Evolutionary conservation across 2,888 invertebrate genomes (phyloP).

Genomic region (Dasypolia templi): DNA sequence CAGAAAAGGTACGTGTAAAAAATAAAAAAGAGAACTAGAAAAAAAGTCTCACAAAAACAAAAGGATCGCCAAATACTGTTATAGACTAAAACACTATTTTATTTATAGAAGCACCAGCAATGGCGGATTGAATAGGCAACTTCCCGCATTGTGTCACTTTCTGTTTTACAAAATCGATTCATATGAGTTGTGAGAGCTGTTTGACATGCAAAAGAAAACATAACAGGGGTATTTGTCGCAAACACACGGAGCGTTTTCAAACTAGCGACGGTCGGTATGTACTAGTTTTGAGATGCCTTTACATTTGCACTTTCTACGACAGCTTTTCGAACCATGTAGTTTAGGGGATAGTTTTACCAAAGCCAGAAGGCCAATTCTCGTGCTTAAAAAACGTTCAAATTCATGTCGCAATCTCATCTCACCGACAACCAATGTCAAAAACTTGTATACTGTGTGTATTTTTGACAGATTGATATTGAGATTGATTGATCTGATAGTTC

Average conservation of each 20-base stretch:
- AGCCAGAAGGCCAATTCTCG: no score
- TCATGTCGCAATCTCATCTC: no score
- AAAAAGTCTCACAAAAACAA: not conserved
- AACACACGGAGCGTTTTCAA: slow-evolving; percentile 70
- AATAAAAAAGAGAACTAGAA: not conserved
- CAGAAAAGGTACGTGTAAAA: not conserved
- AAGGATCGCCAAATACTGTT: not conserved
- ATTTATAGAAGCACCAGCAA: slow-evolving; percentile 67
- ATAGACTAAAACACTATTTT: slow-evolving; percentile 23
- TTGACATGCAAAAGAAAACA: slow-evolving; percentile 86
- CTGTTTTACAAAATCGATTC: slow-evolving; percentile 83
- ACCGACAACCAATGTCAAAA: no score
- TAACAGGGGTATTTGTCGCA: slow-evolving; percentile 81
- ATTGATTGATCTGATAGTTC: no score
- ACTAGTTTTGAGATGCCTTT: slow-evolving; percentile 45
- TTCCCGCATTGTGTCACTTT: slow-evolving; percentile 80
- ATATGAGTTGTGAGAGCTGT: slow-evolving; percentile 82
- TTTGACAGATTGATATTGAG: no score
- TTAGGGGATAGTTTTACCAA: no score
- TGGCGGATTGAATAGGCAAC: slow-evolving; percentile 76
- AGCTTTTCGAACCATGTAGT: not conserved
- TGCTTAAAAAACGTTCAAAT: no score
- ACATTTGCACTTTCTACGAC: slow-evolving; percentile 12
- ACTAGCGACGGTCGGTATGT: slow-evolving; percentile 44
- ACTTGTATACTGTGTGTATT: no score